Evolutionary conservation across 1,140 invertebrate genomes (phyloP).

Genomic region (Cardiocondyla obscurior): DNA sequence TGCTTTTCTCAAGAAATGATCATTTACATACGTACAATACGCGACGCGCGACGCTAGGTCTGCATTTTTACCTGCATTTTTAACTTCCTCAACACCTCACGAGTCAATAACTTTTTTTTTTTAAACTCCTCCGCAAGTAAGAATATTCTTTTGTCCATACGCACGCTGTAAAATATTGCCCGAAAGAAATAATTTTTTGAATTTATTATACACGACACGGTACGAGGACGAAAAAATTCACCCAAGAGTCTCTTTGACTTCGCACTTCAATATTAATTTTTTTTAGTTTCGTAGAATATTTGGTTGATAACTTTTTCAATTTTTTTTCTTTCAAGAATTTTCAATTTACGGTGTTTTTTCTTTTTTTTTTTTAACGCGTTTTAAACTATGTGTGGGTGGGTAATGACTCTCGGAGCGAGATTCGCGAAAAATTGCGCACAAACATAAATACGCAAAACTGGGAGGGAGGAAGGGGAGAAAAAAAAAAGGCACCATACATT

Average conservation of each 20-base stretch:
- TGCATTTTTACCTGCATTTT: neutral
- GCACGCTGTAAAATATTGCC: neutral
- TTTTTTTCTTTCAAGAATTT: neutral
- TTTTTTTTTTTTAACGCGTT: neutral
- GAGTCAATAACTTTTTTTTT: neutral
- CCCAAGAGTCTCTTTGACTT: neutral
- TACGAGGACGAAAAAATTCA: neutral
- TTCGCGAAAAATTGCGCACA: slow-evolving; percentile 29
- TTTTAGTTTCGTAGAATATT: neutral
- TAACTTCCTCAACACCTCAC: neutral
- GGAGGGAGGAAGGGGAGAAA: too few species aligned
- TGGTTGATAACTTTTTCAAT: neutral
- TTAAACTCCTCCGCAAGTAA: neutral
- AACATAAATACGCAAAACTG: slow-evolving; percentile 54
- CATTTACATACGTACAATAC: slow-evolving; percentile 26
- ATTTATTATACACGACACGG: neutral
- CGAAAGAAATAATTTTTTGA: neutral
- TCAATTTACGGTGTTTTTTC: neutral
- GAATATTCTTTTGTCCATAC: neutral
- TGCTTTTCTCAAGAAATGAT: slow-evolving; percentile 37
- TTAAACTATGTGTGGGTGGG: neutral
- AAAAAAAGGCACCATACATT: slow-evolving; percentile 58
- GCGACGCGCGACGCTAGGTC: neutral
- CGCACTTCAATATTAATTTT: neutral
- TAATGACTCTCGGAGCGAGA: slow-evolving; percentile 11